These are phyloP conservation scores for Tachysurus vachellii DNA, from an alignment of 2,113 vertebrate genomes.

Conservation along the genomic window DNA sequence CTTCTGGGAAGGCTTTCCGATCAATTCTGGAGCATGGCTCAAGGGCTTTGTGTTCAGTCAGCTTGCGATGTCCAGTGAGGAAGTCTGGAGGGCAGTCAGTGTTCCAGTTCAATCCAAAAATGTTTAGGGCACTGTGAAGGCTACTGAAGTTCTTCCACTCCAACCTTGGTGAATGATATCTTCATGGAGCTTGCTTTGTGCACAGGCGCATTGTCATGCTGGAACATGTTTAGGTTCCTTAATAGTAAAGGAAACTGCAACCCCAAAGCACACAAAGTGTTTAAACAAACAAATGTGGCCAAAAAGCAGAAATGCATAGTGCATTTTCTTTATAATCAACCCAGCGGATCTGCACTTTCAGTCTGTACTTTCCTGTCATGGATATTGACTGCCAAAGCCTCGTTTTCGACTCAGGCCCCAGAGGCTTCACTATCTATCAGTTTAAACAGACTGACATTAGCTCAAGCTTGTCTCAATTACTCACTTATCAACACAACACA, in stretches of 20 bases:
- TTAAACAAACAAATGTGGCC: neutral
- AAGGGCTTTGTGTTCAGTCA: neutral
- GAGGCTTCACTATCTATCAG: neutral
- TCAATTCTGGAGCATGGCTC: neutral
- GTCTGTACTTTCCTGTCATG: neutral
- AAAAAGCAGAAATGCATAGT: neutral
- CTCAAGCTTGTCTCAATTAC: constrained; percentile 42
- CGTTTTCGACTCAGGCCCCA: neutral
- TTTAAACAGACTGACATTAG: constrained; percentile 27
- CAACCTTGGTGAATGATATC: neutral
- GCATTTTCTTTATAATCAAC: neutral
- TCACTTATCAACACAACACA: constrained; percentile 4
- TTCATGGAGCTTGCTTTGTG: neutral
- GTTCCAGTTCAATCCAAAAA: neutral
- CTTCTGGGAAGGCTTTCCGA: neutral
- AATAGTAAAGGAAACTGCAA: neutral
- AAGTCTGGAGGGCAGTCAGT: neutral
- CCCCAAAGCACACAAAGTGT: neutral
- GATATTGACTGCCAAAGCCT: neutral
- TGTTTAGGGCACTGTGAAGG: neutral
- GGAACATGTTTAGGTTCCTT: neutral
- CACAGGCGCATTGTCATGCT: neutral
- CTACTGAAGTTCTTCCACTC: neutral
- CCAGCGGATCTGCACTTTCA: too few species aligned
- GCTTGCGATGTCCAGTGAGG: neutral